These are phyloP conservation scores for Agelastica alni DNA, from an alignment of 2,888 invertebrate genomes.

Conservation along the genomic window DNA sequence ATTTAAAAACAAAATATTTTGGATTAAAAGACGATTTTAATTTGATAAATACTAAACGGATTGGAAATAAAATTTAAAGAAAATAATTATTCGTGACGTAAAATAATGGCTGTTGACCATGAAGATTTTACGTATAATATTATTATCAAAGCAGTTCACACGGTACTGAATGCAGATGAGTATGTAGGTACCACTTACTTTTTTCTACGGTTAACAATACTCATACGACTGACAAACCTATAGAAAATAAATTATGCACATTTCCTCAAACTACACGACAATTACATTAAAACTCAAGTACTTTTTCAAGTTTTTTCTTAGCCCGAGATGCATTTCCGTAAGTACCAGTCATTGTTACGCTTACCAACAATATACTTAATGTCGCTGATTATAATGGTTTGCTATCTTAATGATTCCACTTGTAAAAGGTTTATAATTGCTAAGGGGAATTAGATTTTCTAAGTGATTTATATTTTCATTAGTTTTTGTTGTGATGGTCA, in stretches of 20 bases:
- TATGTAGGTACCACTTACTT: no score
- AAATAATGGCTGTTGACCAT: no score
- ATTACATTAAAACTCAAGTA: conserved; percentile 51
- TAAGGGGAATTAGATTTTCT: conserved; percentile 28
- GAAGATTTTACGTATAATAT: no score
- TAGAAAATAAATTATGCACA: conserved; percentile 30
- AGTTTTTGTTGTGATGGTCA: conserved; percentile 11
- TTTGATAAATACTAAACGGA: no score
- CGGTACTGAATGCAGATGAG: no score
- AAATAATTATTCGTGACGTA: no score
- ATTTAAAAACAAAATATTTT: no score
- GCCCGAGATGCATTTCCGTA: conserved; percentile 43
- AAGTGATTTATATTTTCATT: conserved; percentile 34
- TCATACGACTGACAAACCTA: conserved; percentile 19
- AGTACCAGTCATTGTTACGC: conserved; percentile 41
- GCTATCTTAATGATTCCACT: conserved; percentile 39
- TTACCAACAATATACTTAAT: conserved; percentile 42
- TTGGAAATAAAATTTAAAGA: no score
- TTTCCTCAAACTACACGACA: conserved; percentile 46
- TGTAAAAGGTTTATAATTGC: conserved; percentile 36
- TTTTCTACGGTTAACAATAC: no score
- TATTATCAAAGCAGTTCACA: no score
- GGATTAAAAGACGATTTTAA: no score
- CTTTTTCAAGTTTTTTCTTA: conserved; percentile 47
- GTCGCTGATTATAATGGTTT: conserved; percentile 42